These are phyloP conservation scores for Eupithecia insigniata DNA, from an alignment of 2,888 invertebrate species.

Conservation along the genomic window DNA sequence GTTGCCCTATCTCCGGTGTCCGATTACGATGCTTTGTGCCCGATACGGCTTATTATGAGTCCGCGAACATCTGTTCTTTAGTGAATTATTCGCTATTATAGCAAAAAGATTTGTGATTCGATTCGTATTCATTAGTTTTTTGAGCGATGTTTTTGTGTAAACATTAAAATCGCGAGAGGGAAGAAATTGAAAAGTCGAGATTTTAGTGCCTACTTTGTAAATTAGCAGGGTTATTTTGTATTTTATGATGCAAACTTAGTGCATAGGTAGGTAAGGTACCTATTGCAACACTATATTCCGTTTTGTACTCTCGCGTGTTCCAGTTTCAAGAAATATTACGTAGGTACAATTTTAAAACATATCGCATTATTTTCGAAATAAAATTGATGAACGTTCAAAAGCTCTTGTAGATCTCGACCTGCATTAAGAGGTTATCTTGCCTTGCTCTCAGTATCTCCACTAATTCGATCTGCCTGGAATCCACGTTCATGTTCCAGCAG, in stretches of 20 bases:
- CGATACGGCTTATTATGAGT: slow-evolving; percentile 83
- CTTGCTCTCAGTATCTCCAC: slow-evolving; percentile 36
- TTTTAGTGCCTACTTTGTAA: neutral
- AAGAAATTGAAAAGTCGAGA: slow-evolving; percentile 13
- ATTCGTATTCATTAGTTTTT: slow-evolving; percentile 55
- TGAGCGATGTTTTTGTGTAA: slow-evolving; percentile 45
- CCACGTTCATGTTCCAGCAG: slow-evolving; percentile 56
- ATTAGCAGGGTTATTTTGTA: neutral
- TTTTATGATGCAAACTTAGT: neutral
- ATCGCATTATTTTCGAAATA: slow-evolving; percentile 39
- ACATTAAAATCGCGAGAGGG: slow-evolving; percentile 1
- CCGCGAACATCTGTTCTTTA: slow-evolving; percentile 79
- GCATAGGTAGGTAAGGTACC: no score
- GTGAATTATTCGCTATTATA: slow-evolving; percentile 73
- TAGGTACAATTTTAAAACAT: neutral
- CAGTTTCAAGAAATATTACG: neutral
- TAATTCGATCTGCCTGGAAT: slow-evolving; percentile 75
- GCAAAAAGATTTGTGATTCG: slow-evolving; percentile 70
- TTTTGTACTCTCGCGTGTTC: neutral
- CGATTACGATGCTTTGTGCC: slow-evolving; percentile 82
- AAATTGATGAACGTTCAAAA: slow-evolving; percentile 46
- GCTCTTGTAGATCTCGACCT: slow-evolving; percentile 55
- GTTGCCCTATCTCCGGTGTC: slow-evolving; percentile 82
- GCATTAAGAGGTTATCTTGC: slow-evolving; percentile 78
- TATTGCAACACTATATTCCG: neutral